These are phyloP conservation scores for Esperia sulphurella DNA, from an alignment of 2,888 invertebrate genomes.

Conservation along the genomic window DNA sequence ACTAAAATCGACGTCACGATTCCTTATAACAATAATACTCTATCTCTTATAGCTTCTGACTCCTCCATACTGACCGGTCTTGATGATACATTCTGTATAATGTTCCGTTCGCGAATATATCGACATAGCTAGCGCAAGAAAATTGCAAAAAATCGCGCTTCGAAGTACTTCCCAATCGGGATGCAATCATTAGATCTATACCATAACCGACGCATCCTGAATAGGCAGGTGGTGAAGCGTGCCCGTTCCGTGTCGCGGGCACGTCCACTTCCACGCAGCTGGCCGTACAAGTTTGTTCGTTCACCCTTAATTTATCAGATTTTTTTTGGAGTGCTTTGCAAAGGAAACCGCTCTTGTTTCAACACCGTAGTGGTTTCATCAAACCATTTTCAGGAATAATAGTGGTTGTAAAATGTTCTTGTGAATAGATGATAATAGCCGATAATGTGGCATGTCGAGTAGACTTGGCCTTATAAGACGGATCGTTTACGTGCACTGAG, in stretches of 20 bases:
- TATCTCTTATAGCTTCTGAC: no score
- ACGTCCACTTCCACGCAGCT: constrained; percentile 20
- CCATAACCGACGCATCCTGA: constrained; percentile 75
- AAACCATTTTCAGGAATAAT: constrained; percentile 19
- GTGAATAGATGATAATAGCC: constrained; percentile 36
- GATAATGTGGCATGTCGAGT: constrained; percentile 27
- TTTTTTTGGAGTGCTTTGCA: constrained; percentile 26
- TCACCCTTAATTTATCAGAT: constrained; percentile 35
- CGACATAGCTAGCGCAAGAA: constrained; percentile 54
- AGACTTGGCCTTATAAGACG: constrained; percentile 29
- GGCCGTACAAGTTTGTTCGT: constrained; percentile 52
- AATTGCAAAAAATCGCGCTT: constrained; percentile 60
- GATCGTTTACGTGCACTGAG: constrained; percentile 19
- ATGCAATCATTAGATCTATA: constrained; percentile 71
- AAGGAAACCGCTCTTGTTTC: constrained; percentile 32
- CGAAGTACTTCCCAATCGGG: constrained; percentile 60
- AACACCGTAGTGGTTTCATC: constrained; percentile 14
- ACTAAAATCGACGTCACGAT: no score
- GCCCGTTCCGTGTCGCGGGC: constrained; percentile 39
- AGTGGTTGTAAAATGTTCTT: constrained; percentile 27
- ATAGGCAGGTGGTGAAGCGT: constrained; percentile 71
- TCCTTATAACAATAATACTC: no score
- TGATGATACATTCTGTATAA: no score
- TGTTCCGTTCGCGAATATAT: constrained; percentile 59
- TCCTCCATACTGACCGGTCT: no score